Base-by-base conservation (phyloP, 92 coral and sea anemone genomes). In the Zoanthus solanderi region DNA sequence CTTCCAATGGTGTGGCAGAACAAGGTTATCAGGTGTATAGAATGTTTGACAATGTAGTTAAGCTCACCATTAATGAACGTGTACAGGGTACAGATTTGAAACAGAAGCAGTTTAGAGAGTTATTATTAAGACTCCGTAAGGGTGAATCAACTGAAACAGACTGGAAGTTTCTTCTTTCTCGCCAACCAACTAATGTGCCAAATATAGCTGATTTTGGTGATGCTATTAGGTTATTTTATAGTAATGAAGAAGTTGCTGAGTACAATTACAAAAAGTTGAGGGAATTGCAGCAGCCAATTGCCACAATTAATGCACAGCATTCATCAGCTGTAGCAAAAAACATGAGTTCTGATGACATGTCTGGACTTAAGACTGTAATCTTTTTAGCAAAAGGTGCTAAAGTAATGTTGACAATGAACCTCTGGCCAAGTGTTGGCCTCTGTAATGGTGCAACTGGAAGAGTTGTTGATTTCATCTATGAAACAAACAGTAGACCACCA, bases 361-460 rank as follows among this genome's bases (percentile, higher is more conserved):
- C 88, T 12, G 90, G 90, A 7, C 72, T 91, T 12, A 31, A 87
- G 60, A 90, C 91, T 60, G 71, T 75, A 28, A 34, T 87, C 23
- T 91, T 63, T n/a, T n/a, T n/a, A n/a, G n/a, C n/a, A n/a, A n/a
- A n/a, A n/a, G n/a, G n/a, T n/a, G n/a, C n/a, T n/a, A 47, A 79
- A 48, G 90, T 87, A 13, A 87, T 87, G 90, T 72, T 78, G 76
- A 65, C 90, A 46, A 76, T 87, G 84, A 89, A 89, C 75, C 45
- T 89, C 14, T 89, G 91, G 91, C 66, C 88, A 61, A 34, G 75
- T 72, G 91, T 68, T 76, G 91, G 91, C 16, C 83, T 88, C 75
- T 82, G 91, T 56, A 88, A 88, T 82, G 87, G 91, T 44, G 90
- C 90, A 9, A 78, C 89, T 6, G 89, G 89, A 8, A 85, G 54